Conservation (phyloP, 2,888 invertebrate species). For the Beris morrisii region DNA sequence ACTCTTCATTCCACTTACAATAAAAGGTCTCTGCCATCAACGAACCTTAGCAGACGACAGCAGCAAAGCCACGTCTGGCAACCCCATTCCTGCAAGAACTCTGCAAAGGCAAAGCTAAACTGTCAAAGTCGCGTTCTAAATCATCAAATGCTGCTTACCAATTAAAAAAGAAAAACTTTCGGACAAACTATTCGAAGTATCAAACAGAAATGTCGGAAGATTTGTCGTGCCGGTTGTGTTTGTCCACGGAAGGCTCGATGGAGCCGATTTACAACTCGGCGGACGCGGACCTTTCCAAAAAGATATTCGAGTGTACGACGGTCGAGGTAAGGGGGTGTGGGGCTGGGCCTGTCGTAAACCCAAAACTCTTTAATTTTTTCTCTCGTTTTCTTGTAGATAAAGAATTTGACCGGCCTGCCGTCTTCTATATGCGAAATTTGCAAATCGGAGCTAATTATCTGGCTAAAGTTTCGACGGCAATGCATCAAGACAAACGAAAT, state of each 20-base stretch:
- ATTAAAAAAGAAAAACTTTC: background rate
- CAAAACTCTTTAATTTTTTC: background rate
- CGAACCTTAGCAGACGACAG: no score
- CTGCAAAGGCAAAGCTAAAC: background rate
- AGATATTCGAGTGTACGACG: constrained; percentile 35
- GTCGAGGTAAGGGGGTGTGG: constrained; percentile 29
- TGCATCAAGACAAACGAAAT: constrained; percentile 33
- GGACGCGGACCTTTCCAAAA: constrained; percentile 13
- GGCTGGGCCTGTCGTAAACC: no score
- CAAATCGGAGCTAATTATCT: constrained; percentile 38
- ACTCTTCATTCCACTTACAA: no score
- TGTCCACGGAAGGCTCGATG: constrained; percentile 32
- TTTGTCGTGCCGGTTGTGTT: constrained; percentile 33
- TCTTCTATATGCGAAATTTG: constrained; percentile 38
- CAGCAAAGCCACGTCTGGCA: no score
- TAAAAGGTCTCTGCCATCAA: no score
- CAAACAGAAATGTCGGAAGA: constrained; percentile 6
- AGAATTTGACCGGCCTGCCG: constrained; percentile 29
- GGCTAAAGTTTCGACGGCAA: constrained; percentile 34
- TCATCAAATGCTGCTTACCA: constrained; percentile 20
- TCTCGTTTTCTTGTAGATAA: constrained; percentile 22
- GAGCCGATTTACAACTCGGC: constrained; percentile 31
- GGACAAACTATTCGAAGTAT: background rate
- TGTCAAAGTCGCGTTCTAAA: background rate
- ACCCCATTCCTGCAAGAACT: background rate